A percentile compares a stretch with the other conserved stretches of the same genome.
Conservation (phyloP, 2,113 vertebrate species). For the Bambusicola thoracicus region DNA sequence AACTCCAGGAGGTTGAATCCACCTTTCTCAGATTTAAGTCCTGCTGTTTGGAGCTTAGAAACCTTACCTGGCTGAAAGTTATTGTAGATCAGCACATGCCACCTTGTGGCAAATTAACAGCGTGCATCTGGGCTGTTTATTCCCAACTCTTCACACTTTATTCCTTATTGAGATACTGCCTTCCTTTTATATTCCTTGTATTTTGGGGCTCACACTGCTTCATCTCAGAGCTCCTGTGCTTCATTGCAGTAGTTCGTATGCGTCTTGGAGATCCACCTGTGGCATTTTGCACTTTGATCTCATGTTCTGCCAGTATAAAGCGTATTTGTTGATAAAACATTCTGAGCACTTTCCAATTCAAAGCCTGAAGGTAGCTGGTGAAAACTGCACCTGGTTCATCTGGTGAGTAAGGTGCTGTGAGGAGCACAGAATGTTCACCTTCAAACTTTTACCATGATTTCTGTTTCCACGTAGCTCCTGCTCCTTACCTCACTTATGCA, state of each 20-base stretch:
- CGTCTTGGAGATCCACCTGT: neutral
- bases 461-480: fast-evolving
- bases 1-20: neutral
- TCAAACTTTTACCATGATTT: neutral
- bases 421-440: neutral
- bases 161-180: neutral
- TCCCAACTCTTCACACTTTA: fast-evolving
- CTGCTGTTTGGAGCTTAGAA: neutral
- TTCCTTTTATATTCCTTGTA: neutral
- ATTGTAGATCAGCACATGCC: neutral
- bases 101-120: slow-evolving; percentile 11
- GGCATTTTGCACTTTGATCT: neutral
- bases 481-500: neutral
- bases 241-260: fast-evolving
- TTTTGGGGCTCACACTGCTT: neutral
- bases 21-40: neutral
- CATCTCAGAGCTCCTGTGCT: fast-evolving
- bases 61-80: neutral
- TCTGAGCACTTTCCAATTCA: fast-evolving
- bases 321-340: neutral
- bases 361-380: neutral
- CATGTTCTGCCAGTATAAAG: too few relatives aligned
- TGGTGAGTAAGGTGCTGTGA: neutral
- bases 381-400: neutral
- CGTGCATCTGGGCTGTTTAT: neutral